Base-by-base conservation (phyloP, 2,797 vertebrate genomes). In the Poecilia wingei region DNA sequence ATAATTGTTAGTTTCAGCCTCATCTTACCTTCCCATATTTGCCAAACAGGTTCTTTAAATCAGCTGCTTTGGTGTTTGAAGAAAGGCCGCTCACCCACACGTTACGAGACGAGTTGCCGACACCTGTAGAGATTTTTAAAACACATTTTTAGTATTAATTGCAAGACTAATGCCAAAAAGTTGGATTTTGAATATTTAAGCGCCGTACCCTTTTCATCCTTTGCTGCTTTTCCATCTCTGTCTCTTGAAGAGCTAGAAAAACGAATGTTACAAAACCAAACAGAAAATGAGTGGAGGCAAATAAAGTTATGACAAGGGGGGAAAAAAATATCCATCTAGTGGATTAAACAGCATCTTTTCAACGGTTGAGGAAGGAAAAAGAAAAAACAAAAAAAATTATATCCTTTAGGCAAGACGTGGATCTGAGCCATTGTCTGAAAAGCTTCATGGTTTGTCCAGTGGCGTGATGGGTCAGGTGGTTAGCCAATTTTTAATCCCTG, bases 81-180 rank as follows among this genome's bases (percentile, higher is more conserved):
- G 98, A 99, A 85, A 99, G 94, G 90, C 98, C 98, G 64, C 98
- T 99, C 92, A 99, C 98, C 98, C 98, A 99, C 68, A 99, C 90
- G 93, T 99, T 99, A 78, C 96, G 97, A 91, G 96, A 96, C n/a
- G 97, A 98, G 84, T 96, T 93, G 92, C 95, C 91, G 76, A 91
- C 22, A 45, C 95, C 96, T 93, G 96, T 96, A 98, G 82, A 77
- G 64, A 0, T n/a, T 75, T 82, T 80, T 39, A 76, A 80, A 28
- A 45, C 4, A 69, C 22, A n/a, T 70, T 45, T 8, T 28, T 1
- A 6, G 41, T 25, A n/a, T 70, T 13, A 14, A n/a, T n/a, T 3
- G 41, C 12, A 70, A 70, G 4, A 6, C 3, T n/a, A 70, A 16
- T 7, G 55, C 36, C 22, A 3, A 70, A 14, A n/a, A 10, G 0